Conservation (phyloP, 2,113 vertebrate genomes). For the Opisthocomus hoazin region DNA sequence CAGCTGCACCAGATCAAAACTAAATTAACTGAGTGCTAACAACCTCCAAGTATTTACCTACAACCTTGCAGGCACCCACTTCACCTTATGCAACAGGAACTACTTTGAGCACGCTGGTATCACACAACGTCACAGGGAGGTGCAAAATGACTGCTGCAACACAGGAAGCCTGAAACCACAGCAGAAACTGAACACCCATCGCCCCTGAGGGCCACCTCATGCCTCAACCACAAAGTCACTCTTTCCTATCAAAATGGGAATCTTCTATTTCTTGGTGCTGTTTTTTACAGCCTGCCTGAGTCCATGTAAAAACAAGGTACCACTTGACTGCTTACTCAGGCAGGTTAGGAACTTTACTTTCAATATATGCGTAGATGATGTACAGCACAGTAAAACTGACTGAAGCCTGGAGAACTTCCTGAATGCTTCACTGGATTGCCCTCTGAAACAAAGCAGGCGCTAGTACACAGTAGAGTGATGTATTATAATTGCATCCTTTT, state of each 20-base stretch:
- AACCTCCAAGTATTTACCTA: not conserved
- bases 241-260: not conserved
- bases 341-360: not conserved
- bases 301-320: not conserved
- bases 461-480: not conserved
- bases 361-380: not conserved
- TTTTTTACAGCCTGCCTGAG: not conserved
- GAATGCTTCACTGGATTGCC: not conserved
- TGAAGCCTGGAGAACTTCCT: not conserved
- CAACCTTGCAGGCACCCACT: not conserved
- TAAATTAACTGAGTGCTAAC: not conserved
- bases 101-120: not conserved
- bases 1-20: not conserved
- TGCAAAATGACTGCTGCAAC: not conserved
- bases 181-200: not conserved
- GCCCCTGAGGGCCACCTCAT: not conserved
- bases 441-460: not conserved
- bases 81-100: not conserved
- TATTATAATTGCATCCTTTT: conserved; percentile 15
- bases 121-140: not conserved
- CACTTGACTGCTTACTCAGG: not conserved
- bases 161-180: not conserved
- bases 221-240: not conserved
- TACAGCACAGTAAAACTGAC: not conserved
- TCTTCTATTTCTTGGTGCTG: not conserved